Evolutionary conservation across 2,113 vertebrate species (phyloP), one percentile per base, ranked within the genome.

Genomic region (Syngnathus scovelli): DNA sequence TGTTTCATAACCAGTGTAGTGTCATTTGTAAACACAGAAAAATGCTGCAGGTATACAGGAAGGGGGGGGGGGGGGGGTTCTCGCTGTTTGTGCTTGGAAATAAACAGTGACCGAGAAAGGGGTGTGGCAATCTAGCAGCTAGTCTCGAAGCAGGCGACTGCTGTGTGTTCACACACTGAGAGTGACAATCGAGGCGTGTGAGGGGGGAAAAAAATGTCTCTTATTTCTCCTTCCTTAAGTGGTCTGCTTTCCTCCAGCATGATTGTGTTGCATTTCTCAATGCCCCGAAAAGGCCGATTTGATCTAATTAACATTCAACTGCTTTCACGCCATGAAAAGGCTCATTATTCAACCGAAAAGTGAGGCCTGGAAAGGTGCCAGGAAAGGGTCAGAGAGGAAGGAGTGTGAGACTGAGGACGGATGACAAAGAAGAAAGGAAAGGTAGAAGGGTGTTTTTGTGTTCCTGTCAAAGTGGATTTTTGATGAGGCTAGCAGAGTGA

Each of bases 281-380:
- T 84, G 74, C 79, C 82, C 77, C 83, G 88, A 90, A 90, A 88
- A 66, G 79, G 76, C 78, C 37, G 60, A 80, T 89, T 89, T 87
- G 78, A 90, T 88, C 85, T 86, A 87, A 91, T 91, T 88, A 91
- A 85, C 90, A 90, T 91, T 87, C 88, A 56, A 81, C 87, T 79
- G 77, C 84, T 72, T 81, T 81, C 85, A 80, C 78, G 44, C 66
- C 80, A 71, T 87, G 85, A 91, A 90, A 89, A 81, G 82, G 61
- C 75, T 88, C 85, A 86, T 92, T 90, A 90, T 90, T 76, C 82
- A 64, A 76, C 72, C 46, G 72, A 77, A 77, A 64, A 78, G 74
- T 81, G 12, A 23, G 68, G 37, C 36, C 62, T 84, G 89, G 87
- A 77, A 11, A 65, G 60, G 72, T 80, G 85, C 89, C 87, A 85